Evolutionary conservation across 2,888 invertebrate genomes (phyloP).

Genomic region (Microctonus brassicae): DNA sequence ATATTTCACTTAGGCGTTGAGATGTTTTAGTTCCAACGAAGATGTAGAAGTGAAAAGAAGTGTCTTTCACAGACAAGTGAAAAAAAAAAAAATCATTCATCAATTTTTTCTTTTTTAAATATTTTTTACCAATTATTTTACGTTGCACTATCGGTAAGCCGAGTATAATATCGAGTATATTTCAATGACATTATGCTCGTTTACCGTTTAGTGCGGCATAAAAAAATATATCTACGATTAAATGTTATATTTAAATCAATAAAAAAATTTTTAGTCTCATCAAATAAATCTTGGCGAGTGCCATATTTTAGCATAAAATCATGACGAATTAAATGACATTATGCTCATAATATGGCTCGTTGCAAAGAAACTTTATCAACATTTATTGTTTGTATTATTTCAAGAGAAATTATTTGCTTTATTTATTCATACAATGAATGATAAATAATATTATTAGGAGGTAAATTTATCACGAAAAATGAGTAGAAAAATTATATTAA

Average conservation of each 20-base stretch:
- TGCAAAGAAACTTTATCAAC: constrained; percentile 40
- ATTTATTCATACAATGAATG: neutral
- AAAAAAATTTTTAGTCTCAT: neutral
- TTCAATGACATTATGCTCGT: constrained; percentile 62
- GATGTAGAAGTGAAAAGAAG: constrained; percentile 31
- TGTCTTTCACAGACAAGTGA: neutral
- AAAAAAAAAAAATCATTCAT: neutral
- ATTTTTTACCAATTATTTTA: constrained; percentile 22
- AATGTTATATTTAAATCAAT: neutral
- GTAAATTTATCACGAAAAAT: neutral
- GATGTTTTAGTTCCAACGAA: constrained; percentile 21
- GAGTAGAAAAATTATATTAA: neutral
- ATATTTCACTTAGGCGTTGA: constrained; percentile 26
- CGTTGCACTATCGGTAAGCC: constrained; percentile 61
- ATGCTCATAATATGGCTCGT: constrained; percentile 61
- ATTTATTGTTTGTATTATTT: neutral
- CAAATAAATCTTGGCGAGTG: constrained; percentile 44
- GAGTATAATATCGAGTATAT: constrained; percentile 58
- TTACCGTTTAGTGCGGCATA: constrained; percentile 53
- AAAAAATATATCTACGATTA: constrained; percentile 19
- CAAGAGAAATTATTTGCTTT: neutral
- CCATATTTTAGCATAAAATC: constrained; percentile 64
- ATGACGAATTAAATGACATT: constrained; percentile 53
- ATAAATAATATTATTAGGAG: neutral
- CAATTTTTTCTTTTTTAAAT: neutral